Conservation (phyloP, 2,888 invertebrate species). For the Sepiola atlantica region DNA sequence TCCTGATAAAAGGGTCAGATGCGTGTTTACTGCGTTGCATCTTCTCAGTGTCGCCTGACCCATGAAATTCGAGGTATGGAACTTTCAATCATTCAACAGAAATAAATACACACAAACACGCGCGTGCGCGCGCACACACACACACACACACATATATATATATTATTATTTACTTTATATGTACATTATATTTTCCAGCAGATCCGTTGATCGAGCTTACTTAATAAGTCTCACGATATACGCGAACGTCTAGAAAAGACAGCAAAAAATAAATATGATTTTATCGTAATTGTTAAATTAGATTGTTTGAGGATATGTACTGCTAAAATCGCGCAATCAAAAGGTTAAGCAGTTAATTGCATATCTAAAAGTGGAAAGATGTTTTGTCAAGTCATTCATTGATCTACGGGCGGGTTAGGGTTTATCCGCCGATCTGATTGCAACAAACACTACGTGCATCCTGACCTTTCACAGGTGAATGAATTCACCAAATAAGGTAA, state of each 20-base stretch:
- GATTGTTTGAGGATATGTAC: background rate
- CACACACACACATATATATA: background rate
- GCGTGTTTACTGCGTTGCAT: too few species aligned
- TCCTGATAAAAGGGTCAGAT: too few species aligned
- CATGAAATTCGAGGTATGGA: too few species aligned
- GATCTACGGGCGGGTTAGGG: background rate
- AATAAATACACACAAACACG: background rate
- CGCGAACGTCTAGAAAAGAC: background rate
- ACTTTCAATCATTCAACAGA: background rate
- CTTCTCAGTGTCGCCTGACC: too few species aligned
- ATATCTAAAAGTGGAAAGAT: background rate
- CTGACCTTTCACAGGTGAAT: background rate
- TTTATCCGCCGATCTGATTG: background rate
- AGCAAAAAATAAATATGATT: too few species aligned
- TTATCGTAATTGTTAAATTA: background rate
- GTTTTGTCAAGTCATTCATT: background rate
- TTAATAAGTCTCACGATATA: background rate
- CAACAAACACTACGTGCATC: background rate
- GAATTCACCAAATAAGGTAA: constrained; percentile 13
- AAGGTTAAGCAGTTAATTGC: background rate
- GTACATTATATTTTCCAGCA: background rate
- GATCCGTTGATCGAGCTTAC: background rate
- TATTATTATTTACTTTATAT: background rate
- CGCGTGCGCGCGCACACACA: background rate
- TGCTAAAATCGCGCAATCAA: background rate